Evolutionary conservation across 2,888 invertebrate genomes (phyloP), one percentile per base, ranked within the genome.

Genomic region (Xestia ashworthii): DNA sequence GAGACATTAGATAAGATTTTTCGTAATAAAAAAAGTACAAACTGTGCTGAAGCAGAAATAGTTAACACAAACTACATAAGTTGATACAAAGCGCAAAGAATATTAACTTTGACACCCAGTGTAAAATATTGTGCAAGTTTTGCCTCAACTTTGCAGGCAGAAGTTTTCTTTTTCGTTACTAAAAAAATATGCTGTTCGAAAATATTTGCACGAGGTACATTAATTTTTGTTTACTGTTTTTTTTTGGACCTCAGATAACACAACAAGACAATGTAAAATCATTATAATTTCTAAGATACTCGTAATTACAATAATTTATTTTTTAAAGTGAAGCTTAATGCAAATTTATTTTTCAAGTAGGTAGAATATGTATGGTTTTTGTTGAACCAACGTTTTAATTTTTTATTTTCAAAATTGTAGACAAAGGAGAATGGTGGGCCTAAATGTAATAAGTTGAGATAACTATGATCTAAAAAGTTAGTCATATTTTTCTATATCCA

Each of bases 81-180:
- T 75, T 76, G 38, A 70, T 76, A 71, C 70, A 80, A 76, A 76
- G 53, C n/a, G 66, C 53, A 60, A 53, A 32, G 25, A 55, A 60
- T 71, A 78, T 68, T 71, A 75, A 82, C 82, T 81, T 81, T 69
- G 83, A 83, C 83, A 65, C 19, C 50, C 19, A 68, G 12, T 41
- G 25, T 83, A 64, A 82, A 74, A 58, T 77, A 82, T 72, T 66
- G 58, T 77, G 32, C 22, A 8, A 76, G 69, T 82, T 80, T 32
- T 22, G 19, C 41, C 6, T n/a, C 46, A 80, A 53, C 73, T 78
- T 73, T 66, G 38, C 50, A 44, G 19, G 25, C 44, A 38, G n/a
- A 58, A n/a, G 11, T 71, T 44, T 60, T 58, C 25, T 19, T 65
- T 67, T 50, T 32, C 50, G 80, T 32, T 19, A 19, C 5, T 32